phyloP scores from a whole-genome alignment of 2,113 vertebrate species.

The Dromaius novaehollandiae region DNA sequence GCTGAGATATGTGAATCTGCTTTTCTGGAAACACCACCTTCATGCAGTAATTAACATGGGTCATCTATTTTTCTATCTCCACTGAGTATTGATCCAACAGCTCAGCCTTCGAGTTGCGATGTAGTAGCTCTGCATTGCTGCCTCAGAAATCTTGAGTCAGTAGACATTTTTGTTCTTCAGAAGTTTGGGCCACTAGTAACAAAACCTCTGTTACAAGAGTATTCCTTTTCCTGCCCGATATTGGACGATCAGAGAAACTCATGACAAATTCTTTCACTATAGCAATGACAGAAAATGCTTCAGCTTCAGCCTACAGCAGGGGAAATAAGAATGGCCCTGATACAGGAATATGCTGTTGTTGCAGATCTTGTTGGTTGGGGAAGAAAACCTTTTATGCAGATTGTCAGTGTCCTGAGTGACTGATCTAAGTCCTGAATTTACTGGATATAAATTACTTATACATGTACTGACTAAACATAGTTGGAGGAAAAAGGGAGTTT shows the following conservation, averaged over 20 bases:
- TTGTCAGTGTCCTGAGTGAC: neutral
- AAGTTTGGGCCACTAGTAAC: neutral
- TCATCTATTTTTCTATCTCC: neutral
- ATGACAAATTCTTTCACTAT: neutral
- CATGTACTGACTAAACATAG: neutral
- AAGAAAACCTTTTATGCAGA: neutral
- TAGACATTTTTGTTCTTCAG: neutral
- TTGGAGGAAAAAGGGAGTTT: neutral
- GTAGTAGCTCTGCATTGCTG: neutral
- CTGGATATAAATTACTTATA: neutral
- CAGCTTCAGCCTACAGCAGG: neutral
- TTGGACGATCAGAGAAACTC: neutral
- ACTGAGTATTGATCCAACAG: neutral
- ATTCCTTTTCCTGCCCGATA: neutral
- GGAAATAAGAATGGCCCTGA: neutral
- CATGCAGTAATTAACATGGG: rapidly evolving
- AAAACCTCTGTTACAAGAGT: neutral
- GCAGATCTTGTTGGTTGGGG: neutral
- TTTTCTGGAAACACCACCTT: neutral
- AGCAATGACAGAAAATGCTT: neutral
- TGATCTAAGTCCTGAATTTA: neutral
- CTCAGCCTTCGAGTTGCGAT: neutral
- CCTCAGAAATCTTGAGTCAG: neutral
- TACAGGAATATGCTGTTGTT: neutral
- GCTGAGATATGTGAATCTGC: neutral